Conservation (phyloP, 2,888 invertebrate genomes). For the Lepeophtheirus nordmannii region DNA sequence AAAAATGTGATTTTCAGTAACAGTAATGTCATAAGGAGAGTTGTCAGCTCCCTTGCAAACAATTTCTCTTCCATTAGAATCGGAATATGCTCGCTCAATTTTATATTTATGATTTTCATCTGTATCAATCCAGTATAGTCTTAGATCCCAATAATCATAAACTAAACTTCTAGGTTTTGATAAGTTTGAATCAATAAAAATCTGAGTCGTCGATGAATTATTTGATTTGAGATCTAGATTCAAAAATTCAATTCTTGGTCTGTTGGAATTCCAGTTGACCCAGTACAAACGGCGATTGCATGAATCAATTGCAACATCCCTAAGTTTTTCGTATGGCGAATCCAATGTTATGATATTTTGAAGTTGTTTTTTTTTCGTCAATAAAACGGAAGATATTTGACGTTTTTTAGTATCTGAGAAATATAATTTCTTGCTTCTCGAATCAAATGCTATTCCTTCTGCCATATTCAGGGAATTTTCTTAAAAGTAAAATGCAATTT, state of each 20-base stretch:
- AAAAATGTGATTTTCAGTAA: not conserved
- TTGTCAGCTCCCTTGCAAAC: not conserved
- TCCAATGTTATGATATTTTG: not conserved
- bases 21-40: not conserved
- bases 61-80: not conserved
- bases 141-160: not conserved
- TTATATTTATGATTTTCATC: not conserved
- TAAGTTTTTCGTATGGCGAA: not conserved
- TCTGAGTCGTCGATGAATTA: not conserved
- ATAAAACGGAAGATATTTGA: not conserved
- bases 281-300: not conserved
- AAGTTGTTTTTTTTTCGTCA: not conserved
- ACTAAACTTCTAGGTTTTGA: not conserved
- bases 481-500: not conserved
- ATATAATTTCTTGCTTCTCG: not conserved
- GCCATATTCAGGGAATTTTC: slow-evolving; percentile 4
- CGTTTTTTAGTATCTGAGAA: not conserved
- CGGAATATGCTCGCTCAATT: not conserved
- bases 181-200: not conserved
- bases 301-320: not conserved
- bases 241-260: not conserved
- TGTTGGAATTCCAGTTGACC: not conserved
- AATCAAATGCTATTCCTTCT: not conserved
- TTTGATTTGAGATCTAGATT: not conserved
- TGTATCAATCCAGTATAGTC: not conserved